Evolutionary conservation across 2,113 vertebrate species (phyloP).

Genomic region (Alethe castanea): DNA sequence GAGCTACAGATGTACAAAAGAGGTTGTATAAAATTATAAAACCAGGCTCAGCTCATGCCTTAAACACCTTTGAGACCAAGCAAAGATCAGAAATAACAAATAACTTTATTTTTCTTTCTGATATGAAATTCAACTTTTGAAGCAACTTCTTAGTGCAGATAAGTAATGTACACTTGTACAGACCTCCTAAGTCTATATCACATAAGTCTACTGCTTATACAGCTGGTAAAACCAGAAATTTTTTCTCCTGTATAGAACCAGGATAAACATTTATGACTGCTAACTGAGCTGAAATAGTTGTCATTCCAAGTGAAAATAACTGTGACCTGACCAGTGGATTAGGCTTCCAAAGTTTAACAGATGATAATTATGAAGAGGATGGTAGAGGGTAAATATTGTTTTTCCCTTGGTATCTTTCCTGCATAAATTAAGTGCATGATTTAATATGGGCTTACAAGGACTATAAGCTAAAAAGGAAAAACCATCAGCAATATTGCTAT

Average conservation of each 20-base stretch:
- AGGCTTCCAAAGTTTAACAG: background rate
- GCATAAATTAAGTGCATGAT: constrained; percentile 9
- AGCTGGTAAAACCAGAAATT: background rate
- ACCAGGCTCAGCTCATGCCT: background rate
- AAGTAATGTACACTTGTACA: background rate
- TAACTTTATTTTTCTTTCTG: background rate
- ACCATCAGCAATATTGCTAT: background rate
- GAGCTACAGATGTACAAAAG: background rate
- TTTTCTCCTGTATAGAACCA: background rate
- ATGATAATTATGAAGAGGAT: background rate
- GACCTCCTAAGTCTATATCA: background rate
- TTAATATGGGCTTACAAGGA: background rate
- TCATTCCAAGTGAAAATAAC: background rate
- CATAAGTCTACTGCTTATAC: background rate
- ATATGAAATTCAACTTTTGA: background rate
- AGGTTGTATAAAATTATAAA: background rate
- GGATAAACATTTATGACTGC: background rate
- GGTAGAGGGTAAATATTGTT: background rate
- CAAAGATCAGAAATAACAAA: background rate
- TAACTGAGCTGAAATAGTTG: background rate
- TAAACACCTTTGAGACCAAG: background rate
- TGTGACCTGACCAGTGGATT: background rate
- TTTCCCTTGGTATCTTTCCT: background rate
- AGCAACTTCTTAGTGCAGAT: background rate
- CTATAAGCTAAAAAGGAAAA: background rate